Evolutionary conservation across 2,113 vertebrate genomes (phyloP).

Genomic region (Muntiacus reevesi): DNA sequence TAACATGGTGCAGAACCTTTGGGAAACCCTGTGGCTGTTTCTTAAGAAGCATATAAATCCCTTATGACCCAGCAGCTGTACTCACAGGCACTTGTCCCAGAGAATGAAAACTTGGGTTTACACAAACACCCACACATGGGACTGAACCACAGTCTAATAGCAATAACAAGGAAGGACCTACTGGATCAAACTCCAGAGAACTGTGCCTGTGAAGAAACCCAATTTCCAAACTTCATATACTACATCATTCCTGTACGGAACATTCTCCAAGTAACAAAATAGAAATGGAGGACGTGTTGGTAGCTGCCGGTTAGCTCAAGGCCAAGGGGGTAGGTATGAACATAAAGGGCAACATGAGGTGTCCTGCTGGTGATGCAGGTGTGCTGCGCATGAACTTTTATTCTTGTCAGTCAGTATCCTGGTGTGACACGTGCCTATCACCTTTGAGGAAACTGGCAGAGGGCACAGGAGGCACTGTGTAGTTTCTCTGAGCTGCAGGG

Average conservation of each 20-base stretch:
- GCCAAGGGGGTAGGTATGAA: neutral
- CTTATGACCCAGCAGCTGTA: neutral
- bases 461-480: neutral
- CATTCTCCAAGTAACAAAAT: neutral
- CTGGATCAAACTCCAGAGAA: neutral
- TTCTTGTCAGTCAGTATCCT: neutral
- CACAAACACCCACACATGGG: neutral
- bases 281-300: neutral
- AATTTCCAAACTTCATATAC: neutral
- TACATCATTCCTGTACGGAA: neutral
- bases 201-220: neutral
- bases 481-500: neutral
- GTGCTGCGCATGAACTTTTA: neutral
- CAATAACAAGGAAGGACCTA: neutral
- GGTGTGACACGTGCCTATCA: neutral
- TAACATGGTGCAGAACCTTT: too few relatives aligned
- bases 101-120: neutral
- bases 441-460: neutral
- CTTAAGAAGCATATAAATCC: neutral
- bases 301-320: rapidly evolving
- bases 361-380: rapidly evolving
- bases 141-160: neutral
- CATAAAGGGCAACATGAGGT: rapidly evolving
- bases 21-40: neutral
- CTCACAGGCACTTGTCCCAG: neutral